Conservation (phyloP, 2,888 invertebrate genomes). For the Buathra laborator region DNA sequence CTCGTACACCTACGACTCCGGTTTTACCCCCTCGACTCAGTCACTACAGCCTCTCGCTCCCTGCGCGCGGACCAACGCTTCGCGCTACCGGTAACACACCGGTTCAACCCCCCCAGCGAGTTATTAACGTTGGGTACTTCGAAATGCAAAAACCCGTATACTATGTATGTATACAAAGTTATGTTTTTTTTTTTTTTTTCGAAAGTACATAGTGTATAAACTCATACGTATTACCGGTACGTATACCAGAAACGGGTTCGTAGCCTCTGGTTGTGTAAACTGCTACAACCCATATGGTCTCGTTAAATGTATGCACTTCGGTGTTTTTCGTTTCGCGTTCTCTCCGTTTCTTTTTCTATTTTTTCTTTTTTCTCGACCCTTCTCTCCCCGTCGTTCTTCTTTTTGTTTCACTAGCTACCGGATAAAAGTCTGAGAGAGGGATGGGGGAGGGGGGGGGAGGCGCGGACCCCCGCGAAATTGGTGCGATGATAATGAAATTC, state of each 20-base stretch:
- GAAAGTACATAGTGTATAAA: background rate
- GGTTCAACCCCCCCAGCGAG: constrained; percentile 27
- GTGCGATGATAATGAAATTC: constrained; percentile 49
- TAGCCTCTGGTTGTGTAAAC: constrained; percentile 35
- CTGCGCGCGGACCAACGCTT: constrained; percentile 14
- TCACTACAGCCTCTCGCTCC: constrained; percentile 31
- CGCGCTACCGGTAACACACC: background rate
- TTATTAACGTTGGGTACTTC: constrained; percentile 57
- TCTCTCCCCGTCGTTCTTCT: background rate
- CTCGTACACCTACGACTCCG: constrained; percentile 39
- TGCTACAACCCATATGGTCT: constrained; percentile 26
- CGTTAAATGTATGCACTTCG: constrained; percentile 35
- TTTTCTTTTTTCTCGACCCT: background rate
- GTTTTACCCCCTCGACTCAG: constrained; percentile 52
- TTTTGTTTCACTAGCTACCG: background rate
- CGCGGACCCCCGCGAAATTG: constrained; percentile 11
- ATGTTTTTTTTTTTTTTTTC: background rate
- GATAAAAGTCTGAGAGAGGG: background rate
- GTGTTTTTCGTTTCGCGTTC: constrained; percentile 20
- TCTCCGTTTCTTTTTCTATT: background rate
- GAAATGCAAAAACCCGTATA: constrained; percentile 57
- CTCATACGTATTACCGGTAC: constrained; percentile 15
- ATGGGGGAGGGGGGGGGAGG: background rate
- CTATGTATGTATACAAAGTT: background rate
- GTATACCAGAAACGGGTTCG: constrained; percentile 18